These are phyloP conservation scores for Chamaetylas fuelleborni DNA, from an alignment of 2,113 vertebrate genomes.

Conservation along the genomic window DNA sequence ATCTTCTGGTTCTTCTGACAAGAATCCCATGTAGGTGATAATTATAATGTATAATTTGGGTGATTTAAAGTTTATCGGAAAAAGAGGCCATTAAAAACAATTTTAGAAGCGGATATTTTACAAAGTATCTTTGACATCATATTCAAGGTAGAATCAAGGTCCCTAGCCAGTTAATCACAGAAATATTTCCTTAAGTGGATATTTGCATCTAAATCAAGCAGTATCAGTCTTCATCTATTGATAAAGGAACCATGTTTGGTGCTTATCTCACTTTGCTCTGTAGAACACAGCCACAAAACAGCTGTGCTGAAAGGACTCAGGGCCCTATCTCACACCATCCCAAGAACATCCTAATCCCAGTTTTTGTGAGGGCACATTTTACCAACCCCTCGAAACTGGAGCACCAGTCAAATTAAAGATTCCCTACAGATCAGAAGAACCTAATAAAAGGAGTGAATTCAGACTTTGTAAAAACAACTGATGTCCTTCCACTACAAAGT, in stretches of 20 bases:
- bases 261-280: background rate
- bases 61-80: background rate
- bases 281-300: background rate
- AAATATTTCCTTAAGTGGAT: background rate
- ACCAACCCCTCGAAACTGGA: background rate
- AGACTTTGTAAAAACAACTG: background rate
- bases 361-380: background rate
- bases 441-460: background rate
- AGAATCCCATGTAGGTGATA: background rate
- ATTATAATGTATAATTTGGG: background rate
- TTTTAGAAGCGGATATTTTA: background rate
- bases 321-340: background rate
- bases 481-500: background rate
- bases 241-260: background rate
- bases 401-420: background rate
- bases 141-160: background rate
- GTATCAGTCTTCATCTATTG: background rate
- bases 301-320: background rate
- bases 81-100: background rate
- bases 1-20: background rate
- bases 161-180: background rate
- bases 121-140: background rate
- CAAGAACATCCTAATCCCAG: background rate
- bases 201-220: background rate
- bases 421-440: background rate